Percentiles rank a stretch among this genome's conserved stretches.
phyloP scores from a whole-genome alignment of 2,888 invertebrate genomes.

The Acrocera orbiculus region DNA sequence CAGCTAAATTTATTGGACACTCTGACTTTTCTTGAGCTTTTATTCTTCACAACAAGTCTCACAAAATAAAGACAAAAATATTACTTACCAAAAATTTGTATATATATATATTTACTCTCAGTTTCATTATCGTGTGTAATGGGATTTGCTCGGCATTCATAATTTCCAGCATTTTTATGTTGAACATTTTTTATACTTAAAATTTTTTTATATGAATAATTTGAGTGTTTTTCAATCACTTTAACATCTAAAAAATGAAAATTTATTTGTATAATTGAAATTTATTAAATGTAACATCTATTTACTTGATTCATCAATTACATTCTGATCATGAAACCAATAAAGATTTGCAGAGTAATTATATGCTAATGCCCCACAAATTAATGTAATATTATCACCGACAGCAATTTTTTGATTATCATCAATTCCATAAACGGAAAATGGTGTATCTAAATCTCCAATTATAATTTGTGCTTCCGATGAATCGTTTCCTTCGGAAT shows the following conservation, averaged over 20 bases:
- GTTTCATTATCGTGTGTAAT: conserved; percentile 13
- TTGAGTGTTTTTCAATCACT: conserved; percentile 15
- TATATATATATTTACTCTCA: conserved; percentile 20
- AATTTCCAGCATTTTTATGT: conserved; percentile 26
- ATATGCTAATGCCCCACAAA: conserved; percentile 40
- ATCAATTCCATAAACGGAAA: conserved; percentile 31
- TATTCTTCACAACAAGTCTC: no score
- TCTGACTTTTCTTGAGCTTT: no score
- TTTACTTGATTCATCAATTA: conserved; percentile 13
- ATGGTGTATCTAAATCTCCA: conserved; percentile 25
- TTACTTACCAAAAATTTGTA: conserved; percentile 28
- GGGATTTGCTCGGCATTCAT: conserved; percentile 26
- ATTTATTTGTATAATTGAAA: not conserved
- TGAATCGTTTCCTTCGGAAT: conserved; percentile 23
- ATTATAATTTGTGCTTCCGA: conserved; percentile 21
- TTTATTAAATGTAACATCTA: no score
- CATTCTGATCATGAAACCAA: conserved; percentile 34
- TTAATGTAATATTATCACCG: conserved; percentile 37
- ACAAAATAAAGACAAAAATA: no score
- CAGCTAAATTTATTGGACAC: no score
- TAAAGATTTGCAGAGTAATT: conserved; percentile 33
- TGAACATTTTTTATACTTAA: conserved; percentile 25
- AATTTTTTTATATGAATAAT: conserved; percentile 24
- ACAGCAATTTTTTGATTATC: conserved; percentile 30
- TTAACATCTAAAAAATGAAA: conserved; percentile 13